These are phyloP conservation scores for Cremastobaeus sp. DNA, from an alignment of 2,888 invertebrate genomes.

Conservation along the genomic window DNA sequence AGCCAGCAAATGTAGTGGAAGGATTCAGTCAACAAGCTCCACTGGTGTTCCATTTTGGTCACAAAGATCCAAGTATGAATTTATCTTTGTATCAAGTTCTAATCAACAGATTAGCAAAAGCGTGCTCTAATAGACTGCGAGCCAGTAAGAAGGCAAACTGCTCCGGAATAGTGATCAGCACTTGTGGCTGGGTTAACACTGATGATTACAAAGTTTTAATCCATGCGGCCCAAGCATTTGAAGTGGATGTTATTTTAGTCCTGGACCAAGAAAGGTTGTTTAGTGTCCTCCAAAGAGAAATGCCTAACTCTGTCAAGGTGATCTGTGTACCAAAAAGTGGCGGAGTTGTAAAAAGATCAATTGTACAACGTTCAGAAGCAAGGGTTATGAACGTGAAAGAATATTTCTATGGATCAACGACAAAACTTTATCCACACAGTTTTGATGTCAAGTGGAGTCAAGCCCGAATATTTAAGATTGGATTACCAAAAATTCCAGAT, in stretches of 20 bases:
- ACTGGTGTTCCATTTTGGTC: conserved; percentile 95
- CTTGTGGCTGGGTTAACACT: conserved; percentile 98
- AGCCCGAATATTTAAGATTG: conserved; percentile 94
- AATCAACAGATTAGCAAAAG: conserved; percentile 90
- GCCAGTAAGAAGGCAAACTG: conserved; percentile 91
- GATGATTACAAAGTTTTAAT: conserved; percentile 92
- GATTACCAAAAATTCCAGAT: conserved; percentile 94
- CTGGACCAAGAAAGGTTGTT: conserved; percentile 97
- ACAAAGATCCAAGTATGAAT: conserved; percentile 87
- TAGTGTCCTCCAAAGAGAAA: conserved; percentile 94
- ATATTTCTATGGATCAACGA: conserved; percentile 95
- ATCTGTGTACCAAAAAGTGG: conserved; percentile 96
- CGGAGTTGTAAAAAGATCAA: conserved; percentile 94
- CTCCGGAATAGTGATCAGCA: conserved; percentile 97
- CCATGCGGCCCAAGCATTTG: conserved; percentile 94
- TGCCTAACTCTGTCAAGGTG: conserved; percentile 95
- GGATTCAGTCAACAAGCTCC: conserved; percentile 97
- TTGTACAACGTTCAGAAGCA: conserved; percentile 84
- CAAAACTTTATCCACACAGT: conserved; percentile 93
- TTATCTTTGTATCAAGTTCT: conserved; percentile 90
- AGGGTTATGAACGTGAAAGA: conserved; percentile 91
- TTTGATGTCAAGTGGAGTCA: conserved; percentile 96
- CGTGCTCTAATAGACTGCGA: conserved; percentile 89
- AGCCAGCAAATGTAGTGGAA: conserved; percentile 95
- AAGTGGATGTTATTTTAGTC: conserved; percentile 96